Base-by-base conservation (phyloP, 2,797 vertebrate species). In the Arnoldichthys spilopterus region DNA sequence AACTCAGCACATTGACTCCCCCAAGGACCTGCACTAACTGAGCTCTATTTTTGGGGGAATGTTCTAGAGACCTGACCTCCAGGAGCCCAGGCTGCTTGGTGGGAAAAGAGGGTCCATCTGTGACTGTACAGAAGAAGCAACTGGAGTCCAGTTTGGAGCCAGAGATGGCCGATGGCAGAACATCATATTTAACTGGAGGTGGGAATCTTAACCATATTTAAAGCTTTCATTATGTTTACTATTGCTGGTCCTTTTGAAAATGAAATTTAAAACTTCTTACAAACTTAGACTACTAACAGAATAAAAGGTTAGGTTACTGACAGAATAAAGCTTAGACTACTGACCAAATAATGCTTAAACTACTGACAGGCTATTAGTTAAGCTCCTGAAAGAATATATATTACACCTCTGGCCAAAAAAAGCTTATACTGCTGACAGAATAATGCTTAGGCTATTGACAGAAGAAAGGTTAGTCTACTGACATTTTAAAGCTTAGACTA, bases 141-240 rank as follows among this genome's bases (percentile, higher is more conserved):
- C 67, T 81, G 77, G 82, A 84, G 74, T 71, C 2, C 66, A 1
- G 76, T 51, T 45, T 78, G 83, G 87, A 84, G 78, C 72, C 32
- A 6, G 12, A 67, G 59, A 47, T 85, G 82, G 74, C 82, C 54
- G 26, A 71, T 83, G 66, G 45, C 0, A 76, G 49, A 78, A 73
- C 81, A 0, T 56, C 59, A 85, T 85, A 86, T 78, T 6, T 47
- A 84, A 73, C 82, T 66, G 83, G 88, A 93, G 92, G 93, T 94
- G 92, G 77, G 83, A 74, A 82, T 87, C 82, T 24, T n/a, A 22
- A n/a, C 6, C 8, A n/a, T 30, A 12, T 30, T 15, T 16, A 11
- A 6, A n/a, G 26, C 2, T 30, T 69, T 32, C 6, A n/a, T 30
- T 30, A 20, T 30, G 24, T 28, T 20, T 68, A 4, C 13, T 66